Evolutionary conservation across 2,888 invertebrate genomes (phyloP).

Genomic region (Tanytarsus gracilentus): DNA sequence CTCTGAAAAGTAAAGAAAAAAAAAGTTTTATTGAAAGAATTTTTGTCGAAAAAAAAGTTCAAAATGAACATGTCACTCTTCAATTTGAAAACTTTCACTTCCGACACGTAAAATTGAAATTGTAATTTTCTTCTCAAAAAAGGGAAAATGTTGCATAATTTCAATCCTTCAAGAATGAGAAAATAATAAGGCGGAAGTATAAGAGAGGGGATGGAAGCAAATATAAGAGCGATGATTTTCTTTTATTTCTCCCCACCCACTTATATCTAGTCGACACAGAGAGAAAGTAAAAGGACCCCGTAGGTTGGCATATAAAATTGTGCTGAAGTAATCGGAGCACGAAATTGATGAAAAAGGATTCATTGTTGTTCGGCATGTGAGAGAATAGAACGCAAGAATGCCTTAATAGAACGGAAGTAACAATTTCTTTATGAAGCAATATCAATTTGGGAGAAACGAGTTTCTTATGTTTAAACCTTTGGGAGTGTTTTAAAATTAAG

Average conservation of each 20-base stretch:
- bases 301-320: neutral
- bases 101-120: neutral
- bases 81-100: no score
- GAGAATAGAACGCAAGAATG: no score
- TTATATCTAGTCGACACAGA: no score
- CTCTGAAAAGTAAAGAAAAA: constrained; percentile 45
- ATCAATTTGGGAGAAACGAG: neutral
- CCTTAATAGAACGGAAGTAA: constrained; percentile 6
- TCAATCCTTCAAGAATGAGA: no score
- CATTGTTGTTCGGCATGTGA: no score
- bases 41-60: neutral
- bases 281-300: no score
- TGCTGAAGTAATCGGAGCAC: neutral
- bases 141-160: neutral
- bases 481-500: no score
- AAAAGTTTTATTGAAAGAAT: neutral
- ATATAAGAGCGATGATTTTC: no score
- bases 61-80: neutral
- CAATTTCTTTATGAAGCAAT: constrained; percentile 27
- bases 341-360: neutral
- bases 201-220: no score
- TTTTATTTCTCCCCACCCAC: no score
- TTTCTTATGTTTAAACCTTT: no score
- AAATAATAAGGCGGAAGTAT: no score
- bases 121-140: neutral